Evolutionary conservation across 2,113 vertebrate genomes (phyloP).

Genomic region (Seriola rivoliana): DNA sequence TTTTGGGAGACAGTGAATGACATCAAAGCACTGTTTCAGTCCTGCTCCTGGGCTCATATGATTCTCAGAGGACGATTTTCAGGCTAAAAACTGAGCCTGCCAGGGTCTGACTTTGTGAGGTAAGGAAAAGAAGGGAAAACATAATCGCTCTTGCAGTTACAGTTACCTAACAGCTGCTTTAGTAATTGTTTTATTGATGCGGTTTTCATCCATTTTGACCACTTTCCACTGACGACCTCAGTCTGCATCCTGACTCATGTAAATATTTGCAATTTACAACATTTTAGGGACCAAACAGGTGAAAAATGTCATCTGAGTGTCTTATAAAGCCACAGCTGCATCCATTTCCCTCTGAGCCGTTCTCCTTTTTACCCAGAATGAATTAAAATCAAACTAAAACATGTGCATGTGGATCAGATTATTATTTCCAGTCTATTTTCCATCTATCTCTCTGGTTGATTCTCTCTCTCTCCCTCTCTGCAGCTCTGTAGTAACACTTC

Average conservation of each 20-base stretch:
- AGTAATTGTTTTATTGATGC: neutral
- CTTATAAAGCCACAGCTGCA: conserved; percentile 34
- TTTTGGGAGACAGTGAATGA: neutral
- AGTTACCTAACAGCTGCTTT: neutral
- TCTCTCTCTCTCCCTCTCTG: conserved; percentile 39
- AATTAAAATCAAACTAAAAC: conserved; percentile 64
- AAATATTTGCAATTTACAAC: neutral
- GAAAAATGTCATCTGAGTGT: neutral
- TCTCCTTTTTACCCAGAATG: conserved; percentile 8
- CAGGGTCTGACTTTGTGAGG: neutral
- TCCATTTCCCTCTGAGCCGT: neutral
- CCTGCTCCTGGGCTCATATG: conserved; percentile 24
- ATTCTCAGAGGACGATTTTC: neutral
- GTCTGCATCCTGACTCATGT: neutral
- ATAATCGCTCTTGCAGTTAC: neutral
- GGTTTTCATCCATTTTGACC: neutral
- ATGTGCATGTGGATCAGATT: conserved; percentile 58
- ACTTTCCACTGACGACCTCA: neutral
- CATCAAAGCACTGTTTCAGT: neutral
- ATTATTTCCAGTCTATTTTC: conserved; percentile 70
- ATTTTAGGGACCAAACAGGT: conserved; percentile 20
- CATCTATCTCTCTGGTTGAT: conserved; percentile 28
- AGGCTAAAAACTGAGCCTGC: neutral
- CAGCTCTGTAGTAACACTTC: conserved; percentile 74
- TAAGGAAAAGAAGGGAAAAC: too few relatives aligned